phyloP scores from a whole-genome alignment of 2,113 vertebrate species.

The Telmatochromis sp. region DNA sequence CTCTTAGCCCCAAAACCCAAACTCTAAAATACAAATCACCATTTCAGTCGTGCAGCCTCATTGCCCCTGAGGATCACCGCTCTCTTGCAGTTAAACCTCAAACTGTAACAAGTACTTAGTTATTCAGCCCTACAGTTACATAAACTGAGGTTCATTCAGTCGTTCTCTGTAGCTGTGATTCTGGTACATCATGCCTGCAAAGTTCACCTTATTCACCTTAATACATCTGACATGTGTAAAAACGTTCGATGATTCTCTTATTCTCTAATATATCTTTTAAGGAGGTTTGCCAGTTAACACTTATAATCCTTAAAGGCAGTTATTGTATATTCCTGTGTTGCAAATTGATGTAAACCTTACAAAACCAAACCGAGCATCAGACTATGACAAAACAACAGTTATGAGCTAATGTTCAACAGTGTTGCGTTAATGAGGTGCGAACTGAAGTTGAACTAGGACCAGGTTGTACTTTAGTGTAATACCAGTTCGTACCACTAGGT shows the following conservation, averaged over 20 bases:
- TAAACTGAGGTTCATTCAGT: neutral
- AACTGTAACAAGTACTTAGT: neutral
- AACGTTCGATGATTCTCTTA: neutral
- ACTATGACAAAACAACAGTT: neutral
- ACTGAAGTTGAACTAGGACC: neutral
- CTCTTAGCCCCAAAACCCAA: neutral
- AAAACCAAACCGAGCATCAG: neutral
- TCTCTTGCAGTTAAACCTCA: neutral
- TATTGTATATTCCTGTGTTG: neutral
- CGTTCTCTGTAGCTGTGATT: accelerated
- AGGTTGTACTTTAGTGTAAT: accelerated
- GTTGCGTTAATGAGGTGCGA: accelerated
- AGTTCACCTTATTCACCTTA: neutral
- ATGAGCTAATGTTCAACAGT: neutral
- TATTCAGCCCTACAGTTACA: neutral
- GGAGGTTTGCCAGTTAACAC: accelerated
- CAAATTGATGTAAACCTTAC: neutral
- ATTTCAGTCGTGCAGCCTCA: neutral
- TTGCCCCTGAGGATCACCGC: neutral
- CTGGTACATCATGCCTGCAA: neutral
- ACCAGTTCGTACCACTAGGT: neutral
- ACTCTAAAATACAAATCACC: neutral
- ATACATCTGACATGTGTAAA: accelerated
- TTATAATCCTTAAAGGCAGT: neutral
- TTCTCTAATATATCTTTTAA: neutral